phyloP scores from a whole-genome alignment of 2,113 vertebrate genomes.

The Neomonachus schauinslandi region DNA sequence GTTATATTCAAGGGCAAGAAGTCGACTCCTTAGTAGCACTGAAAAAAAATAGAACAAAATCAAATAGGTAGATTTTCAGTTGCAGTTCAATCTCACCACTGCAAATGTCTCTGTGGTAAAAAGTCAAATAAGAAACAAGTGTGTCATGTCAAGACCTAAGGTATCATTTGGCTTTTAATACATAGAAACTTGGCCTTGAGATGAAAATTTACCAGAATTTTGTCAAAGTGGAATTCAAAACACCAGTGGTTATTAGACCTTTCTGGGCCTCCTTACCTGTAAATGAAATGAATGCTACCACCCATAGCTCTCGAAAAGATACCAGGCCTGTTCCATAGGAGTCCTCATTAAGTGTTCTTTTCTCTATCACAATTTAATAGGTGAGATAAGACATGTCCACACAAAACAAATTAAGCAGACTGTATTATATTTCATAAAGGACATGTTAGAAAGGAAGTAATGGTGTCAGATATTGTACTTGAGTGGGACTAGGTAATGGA shows the following conservation, averaged over 20 bases:
- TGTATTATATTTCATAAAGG: not conserved
- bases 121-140: not conserved
- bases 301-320: not conserved
- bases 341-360: not conserved
- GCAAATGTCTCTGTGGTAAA: not conserved
- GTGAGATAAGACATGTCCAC: not conserved
- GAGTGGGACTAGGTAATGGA: not conserved
- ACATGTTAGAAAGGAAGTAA: not conserved
- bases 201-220: conserved; percentile 20
- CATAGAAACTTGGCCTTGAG: not conserved
- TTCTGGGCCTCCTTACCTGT: not conserved
- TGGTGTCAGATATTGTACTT: not conserved
- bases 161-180: not conserved
- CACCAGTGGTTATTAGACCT: not conserved
- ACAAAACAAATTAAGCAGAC: not conserved
- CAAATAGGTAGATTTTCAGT: not conserved
- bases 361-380: not conserved
- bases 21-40: conserved; percentile 32
- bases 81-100: not conserved
- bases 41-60: conserved; percentile 49
- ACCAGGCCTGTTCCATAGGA: not conserved
- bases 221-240: not conserved
- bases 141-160: not conserved
- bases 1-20: conserved; percentile 60
- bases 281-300: not conserved